Percentiles rank a stretch among this genome's conserved stretches.
These are phyloP conservation scores for Drosophila neotestacea DNA, from an alignment of 2,888 invertebrate species.

Conservation along the genomic window DNA sequence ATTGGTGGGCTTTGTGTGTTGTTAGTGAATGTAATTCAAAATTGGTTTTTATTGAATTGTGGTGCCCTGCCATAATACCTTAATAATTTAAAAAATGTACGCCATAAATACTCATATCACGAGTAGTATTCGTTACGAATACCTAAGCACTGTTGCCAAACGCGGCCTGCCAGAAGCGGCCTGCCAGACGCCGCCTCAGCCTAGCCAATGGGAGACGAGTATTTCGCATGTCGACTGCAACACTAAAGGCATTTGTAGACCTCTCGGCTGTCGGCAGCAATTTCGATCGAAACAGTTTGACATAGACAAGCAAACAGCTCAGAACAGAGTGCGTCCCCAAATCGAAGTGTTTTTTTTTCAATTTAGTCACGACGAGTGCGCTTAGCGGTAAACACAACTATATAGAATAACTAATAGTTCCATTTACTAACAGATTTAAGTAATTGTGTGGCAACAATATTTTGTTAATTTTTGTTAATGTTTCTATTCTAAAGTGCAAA, in stretches of 20 bases:
- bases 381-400: slow-evolving; percentile 72
- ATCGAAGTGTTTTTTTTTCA: slow-evolving; percentile 38
- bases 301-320: slow-evolving; percentile 52
- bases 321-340: slow-evolving; percentile 21
- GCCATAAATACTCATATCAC: slow-evolving; percentile 12
- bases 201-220: slow-evolving; percentile 51
- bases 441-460: slow-evolving; percentile 31
- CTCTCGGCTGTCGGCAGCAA: slow-evolving; percentile 35
- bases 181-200: slow-evolving; percentile 63
- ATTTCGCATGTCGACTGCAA: slow-evolving; percentile 36
- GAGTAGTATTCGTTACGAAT: slow-evolving; percentile 22
- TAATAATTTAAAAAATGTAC: not conserved
- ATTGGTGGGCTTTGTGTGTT: not conserved
- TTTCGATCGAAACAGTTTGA: slow-evolving; percentile 56
- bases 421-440: slow-evolving; percentile 7
- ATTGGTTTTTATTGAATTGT: not conserved
- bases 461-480: slow-evolving; percentile 50
- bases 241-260: slow-evolving; percentile 49
- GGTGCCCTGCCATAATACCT: not conserved
- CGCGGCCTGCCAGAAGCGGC: slow-evolving; percentile 65
- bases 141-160: slow-evolving; percentile 59
- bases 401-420: slow-evolving; percentile 32
- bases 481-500: slow-evolving; percentile 57
- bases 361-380: slow-evolving; percentile 63
- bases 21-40: no score